A percentile compares a stretch with the other conserved stretches of the same genome.
Evolutionary conservation across 1,140 invertebrate species (phyloP).

Genomic region (Ladona fulva): DNA sequence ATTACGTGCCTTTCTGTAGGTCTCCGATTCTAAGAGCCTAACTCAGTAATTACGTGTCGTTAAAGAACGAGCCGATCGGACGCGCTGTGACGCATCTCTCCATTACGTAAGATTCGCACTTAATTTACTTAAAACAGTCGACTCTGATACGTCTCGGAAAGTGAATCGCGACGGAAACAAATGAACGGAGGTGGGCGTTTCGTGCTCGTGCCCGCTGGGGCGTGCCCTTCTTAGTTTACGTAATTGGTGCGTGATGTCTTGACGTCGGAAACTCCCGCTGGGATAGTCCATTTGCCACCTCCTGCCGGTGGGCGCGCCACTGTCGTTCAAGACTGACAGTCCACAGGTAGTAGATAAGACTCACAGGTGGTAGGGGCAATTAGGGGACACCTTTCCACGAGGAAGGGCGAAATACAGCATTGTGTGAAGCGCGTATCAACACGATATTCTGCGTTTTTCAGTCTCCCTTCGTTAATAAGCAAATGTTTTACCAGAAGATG

Average conservation of each 20-base stretch:
- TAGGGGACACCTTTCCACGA: too few relatives aligned
- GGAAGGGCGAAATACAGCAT: too few relatives aligned
- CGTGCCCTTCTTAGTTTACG: background rate
- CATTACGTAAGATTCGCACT: background rate
- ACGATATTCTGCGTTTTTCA: too few relatives aligned
- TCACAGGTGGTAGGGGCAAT: too few relatives aligned
- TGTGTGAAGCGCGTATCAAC: too few relatives aligned
- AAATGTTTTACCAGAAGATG: too few relatives aligned
- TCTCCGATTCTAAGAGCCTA: too few relatives aligned
- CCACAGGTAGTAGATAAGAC: background rate
- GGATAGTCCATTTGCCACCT: background rate
- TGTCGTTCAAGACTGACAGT: background rate
- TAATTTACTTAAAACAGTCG: background rate
- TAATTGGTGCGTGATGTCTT: constrained; percentile 5
- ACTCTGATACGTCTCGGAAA: background rate
- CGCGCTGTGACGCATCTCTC: background rate
- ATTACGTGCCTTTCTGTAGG: too few relatives aligned
- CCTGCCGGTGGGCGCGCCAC: background rate
- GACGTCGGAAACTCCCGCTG: background rate
- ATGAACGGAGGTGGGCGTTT: background rate
- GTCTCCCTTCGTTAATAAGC: too few relatives aligned
- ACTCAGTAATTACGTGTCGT: too few relatives aligned
- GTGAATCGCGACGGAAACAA: background rate
- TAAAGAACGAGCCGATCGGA: too few relatives aligned
- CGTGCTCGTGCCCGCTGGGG: background rate